phyloP scores from a whole-genome alignment of 2,888 invertebrate genomes.

The Cecidostiba fungosa region DNA sequence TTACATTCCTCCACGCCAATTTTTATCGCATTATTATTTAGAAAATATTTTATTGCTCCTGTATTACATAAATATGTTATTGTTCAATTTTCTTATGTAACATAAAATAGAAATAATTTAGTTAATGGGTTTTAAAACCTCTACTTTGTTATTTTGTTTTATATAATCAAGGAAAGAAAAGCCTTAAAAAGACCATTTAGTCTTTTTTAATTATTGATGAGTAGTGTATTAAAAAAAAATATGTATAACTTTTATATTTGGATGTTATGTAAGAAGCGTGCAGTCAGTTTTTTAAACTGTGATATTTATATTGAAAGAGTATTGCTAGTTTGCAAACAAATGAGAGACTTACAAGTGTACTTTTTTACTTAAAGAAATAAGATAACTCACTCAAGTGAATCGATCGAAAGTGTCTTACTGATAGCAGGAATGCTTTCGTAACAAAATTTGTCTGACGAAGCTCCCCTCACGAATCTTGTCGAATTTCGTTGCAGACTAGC shows the following conservation, averaged over 20 bases:
- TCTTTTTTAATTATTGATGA: conserved; percentile 51
- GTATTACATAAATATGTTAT: conserved; percentile 51
- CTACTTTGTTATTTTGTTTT: conserved; percentile 51
- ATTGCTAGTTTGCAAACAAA: conserved; percentile 58
- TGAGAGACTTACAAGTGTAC: conserved; percentile 32
- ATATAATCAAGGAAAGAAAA: conserved; percentile 39
- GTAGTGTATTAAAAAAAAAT: conserved; percentile 50
- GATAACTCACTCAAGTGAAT: neutral
- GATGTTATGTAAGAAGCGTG: conserved; percentile 66
- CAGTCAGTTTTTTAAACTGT: conserved; percentile 78
- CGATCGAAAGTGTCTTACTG: conserved; percentile 36
- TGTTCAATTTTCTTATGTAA: conserved; percentile 52
- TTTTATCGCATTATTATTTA: conserved; percentile 1
- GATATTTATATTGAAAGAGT: conserved; percentile 74
- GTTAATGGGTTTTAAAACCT: conserved; percentile 54
- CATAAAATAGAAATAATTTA: conserved; percentile 54
- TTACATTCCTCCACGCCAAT: conserved; percentile 63
- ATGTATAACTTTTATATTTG: conserved; percentile 61
- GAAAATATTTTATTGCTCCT: neutral
- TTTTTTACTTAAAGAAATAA: conserved; percentile 26
- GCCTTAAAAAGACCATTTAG: conserved; percentile 34
- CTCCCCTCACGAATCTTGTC: neutral
- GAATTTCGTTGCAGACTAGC: conserved; percentile 58
- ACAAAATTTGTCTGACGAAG: neutral
- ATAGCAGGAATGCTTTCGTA: neutral